These are phyloP conservation scores for Boloria euphrosyne DNA, from an alignment of 2,888 invertebrate species.

Conservation along the genomic window DNA sequence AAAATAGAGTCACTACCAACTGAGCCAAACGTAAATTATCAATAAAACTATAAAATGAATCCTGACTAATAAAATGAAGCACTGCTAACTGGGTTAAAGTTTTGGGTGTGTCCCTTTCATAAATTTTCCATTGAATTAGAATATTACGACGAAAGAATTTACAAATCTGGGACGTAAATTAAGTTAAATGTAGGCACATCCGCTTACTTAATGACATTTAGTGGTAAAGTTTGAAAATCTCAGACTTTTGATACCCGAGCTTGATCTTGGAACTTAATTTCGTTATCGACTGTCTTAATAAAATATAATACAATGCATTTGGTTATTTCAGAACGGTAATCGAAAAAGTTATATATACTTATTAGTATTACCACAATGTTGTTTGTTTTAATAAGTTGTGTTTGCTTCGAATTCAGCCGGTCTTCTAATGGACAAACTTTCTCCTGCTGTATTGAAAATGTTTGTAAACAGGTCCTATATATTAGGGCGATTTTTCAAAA, in stretches of 20 bases:
- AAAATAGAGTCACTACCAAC: too few relatives aligned
- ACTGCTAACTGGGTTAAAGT: too few relatives aligned
- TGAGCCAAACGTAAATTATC: too few relatives aligned
- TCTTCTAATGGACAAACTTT: conserved; percentile 14
- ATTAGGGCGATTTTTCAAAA: conserved; percentile 1
- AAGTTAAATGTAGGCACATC: conserved; percentile 25
- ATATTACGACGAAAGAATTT: conserved; percentile 9
- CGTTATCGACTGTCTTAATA: conserved; percentile 2
- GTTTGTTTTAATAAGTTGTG: conserved; percentile 11
- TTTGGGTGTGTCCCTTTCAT: not conserved
- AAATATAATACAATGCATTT: conserved; percentile 4
- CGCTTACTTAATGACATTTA: conserved; percentile 14
- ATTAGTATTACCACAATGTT: conserved; percentile 17
- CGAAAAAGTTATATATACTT: conserved; percentile 15
- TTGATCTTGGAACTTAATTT: conserved; percentile 5
- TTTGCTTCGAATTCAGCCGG: conserved; percentile 8
- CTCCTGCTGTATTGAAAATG: conserved; percentile 5
- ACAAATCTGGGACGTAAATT: conserved; percentile 20
- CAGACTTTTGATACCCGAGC: not conserved
- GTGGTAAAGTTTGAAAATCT: conserved; percentile 23
- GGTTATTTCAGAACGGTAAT: conserved; percentile 10
- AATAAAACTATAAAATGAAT: too few relatives aligned
- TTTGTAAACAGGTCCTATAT: conserved; percentile 2
- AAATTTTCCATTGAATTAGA: conserved; percentile 20
- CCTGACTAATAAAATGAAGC: too few relatives aligned